phyloP scores from a whole-genome alignment of 1,140 invertebrate species.

The Trichoplusia ni region DNA sequence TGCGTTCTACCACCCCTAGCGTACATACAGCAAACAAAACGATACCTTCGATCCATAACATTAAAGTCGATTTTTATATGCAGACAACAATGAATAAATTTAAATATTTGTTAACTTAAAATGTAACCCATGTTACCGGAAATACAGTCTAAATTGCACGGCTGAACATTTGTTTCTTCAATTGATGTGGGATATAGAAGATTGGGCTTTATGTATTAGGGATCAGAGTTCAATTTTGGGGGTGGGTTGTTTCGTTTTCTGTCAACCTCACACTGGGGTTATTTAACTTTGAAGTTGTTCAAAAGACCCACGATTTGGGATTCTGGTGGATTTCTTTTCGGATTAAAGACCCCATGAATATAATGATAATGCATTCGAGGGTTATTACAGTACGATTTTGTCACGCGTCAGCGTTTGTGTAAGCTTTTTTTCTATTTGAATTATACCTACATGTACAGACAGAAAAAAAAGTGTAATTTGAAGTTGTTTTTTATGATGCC shows the following conservation, averaged over 20 bases:
- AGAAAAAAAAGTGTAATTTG: not conserved
- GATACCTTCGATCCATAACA: constrained; percentile 8
- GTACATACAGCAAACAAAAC: constrained; percentile 16
- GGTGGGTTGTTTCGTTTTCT: constrained; percentile 34
- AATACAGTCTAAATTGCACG: constrained; percentile 80
- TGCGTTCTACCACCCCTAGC: constrained; percentile 62
- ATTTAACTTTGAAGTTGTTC: constrained; percentile 80
- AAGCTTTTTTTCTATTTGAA: constrained; percentile 36
- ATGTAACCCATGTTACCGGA: constrained; percentile 80
- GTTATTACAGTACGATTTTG: constrained; percentile 60
- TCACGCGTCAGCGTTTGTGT: constrained; percentile 58
- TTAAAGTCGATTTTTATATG: constrained; percentile 58
- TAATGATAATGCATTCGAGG: constrained; percentile 75
- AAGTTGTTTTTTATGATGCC: too few relatives aligned
- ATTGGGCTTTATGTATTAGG: constrained; percentile 45
- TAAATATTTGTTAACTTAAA: constrained; percentile 82
- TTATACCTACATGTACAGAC: not conserved
- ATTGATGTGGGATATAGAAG: constrained; percentile 52
- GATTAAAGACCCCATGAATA: constrained; percentile 79
- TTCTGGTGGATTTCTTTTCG: constrained; percentile 79
- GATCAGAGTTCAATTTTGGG: constrained; percentile 40
- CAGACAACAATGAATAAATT: constrained; percentile 69
- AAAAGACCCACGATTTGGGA: constrained; percentile 77
- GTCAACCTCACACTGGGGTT: constrained; percentile 61
- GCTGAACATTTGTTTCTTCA: constrained; percentile 74